Evolutionary conservation across 2,113 vertebrate genomes (phyloP).

Genomic region (Globicephala melas): DNA sequence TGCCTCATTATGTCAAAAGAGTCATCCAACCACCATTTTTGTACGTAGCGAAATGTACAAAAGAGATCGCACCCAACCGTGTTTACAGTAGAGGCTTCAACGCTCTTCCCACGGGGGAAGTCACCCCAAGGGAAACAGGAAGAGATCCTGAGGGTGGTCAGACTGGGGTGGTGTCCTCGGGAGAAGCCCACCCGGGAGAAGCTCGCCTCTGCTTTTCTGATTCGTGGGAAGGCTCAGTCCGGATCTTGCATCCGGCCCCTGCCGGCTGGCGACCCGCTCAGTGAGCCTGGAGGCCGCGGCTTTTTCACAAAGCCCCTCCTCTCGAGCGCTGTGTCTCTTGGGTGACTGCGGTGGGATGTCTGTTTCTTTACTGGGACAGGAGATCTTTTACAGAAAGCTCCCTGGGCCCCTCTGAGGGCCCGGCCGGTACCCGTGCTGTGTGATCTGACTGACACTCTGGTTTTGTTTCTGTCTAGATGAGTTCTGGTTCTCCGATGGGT

Average conservation of each 20-base stretch:
- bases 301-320: background rate
- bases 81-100: background rate
- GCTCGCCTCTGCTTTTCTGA: background rate
- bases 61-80: background rate
- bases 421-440: fast-evolving
- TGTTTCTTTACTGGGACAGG: background rate
- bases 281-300: background rate
- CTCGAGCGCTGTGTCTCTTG: background rate
- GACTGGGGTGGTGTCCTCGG: background rate
- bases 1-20: background rate
- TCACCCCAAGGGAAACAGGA: background rate
- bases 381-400: background rate
- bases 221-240: no score
- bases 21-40: no score
- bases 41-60: background rate
- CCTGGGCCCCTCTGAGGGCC: background rate
- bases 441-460: background rate
- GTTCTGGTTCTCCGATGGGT: slow-evolving; percentile 98
- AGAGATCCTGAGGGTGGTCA: background rate
- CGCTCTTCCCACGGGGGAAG: background rate
- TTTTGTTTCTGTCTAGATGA: slow-evolving; percentile 89
- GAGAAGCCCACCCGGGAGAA: background rate
- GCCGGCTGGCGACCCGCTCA: no score
- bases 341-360: background rate
- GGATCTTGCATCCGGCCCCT: fast-evolving